Base-by-base conservation (phyloP, 2,797 vertebrate genomes). In the Cephalopachus bancanus region DNA sequence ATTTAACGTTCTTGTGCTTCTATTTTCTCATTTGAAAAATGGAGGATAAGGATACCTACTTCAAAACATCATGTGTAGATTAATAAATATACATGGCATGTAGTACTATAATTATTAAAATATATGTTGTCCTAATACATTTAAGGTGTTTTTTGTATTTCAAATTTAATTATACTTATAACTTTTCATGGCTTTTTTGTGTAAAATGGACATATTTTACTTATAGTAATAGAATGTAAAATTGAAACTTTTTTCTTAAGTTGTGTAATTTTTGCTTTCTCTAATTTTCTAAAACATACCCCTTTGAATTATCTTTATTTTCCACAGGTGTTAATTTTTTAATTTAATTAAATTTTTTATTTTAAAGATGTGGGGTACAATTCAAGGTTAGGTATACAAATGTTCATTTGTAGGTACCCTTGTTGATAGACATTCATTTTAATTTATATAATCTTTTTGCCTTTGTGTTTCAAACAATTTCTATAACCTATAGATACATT, bases 301-400 rank as follows among this genome's bases (percentile, higher is more conserved):
- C 16, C 3, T 89, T 93, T 72, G 14, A 88, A 79, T 88, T 91
- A 85, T 9, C 37, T 87, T 83, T 16, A 22, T 33, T 94, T 79
- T 44, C 33, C 11, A 62, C 3, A 69, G n/a, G 57, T 20, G 81
- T 5, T 75, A 22, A 87, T 44, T 44, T 44, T 44, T 44, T 44
- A 44, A 44, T 44, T 44, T 44, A 44, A 44, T 44, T 44, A 44
- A 44, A 44, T 44, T 44, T 44, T 44, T 44, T 44, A 44, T 44
- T 44, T 44, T 44, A 44, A 44, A 44, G 44, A 44, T 44, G 44
- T 44, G 44, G 44, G 44, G 44, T 44, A 44, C 44, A 44, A 44
- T 44, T 44, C 44, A 44, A 4, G 44, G 44, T 44, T 44, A 44
- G 44, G 44, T 44, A 44, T 44, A 7, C 44, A 44, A 44, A 44